Conservation (phyloP, 2,888 invertebrate genomes). For the Aquatica leii region DNA sequence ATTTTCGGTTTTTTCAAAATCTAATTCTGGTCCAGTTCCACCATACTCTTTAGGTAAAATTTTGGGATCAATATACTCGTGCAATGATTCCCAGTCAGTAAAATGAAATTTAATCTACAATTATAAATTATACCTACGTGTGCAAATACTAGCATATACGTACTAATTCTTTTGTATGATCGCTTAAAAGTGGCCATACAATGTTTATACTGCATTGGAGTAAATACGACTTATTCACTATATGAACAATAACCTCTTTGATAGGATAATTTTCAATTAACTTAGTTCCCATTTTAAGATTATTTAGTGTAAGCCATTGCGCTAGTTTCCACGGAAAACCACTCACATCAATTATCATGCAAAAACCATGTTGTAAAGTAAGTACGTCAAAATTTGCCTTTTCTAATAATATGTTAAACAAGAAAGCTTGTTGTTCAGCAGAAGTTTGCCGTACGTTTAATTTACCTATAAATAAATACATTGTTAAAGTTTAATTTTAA, state of each 20-base stretch:
- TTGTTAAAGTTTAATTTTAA: no score
- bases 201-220: slow-evolving; percentile 50
- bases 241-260: slow-evolving; percentile 52
- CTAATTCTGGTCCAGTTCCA: slow-evolving; percentile 57
- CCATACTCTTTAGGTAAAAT: slow-evolving; percentile 68
- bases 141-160: no score
- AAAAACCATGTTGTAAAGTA: slow-evolving; percentile 53
- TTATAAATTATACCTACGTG: no score
- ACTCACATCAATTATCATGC: slow-evolving; percentile 55
- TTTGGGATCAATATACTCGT: slow-evolving; percentile 61
- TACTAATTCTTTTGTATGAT: no score
- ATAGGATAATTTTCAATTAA: slow-evolving; percentile 49
- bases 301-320: slow-evolving; percentile 54
- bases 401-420: slow-evolving; percentile 51
- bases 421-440: no score
- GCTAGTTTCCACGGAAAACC: slow-evolving; percentile 50
- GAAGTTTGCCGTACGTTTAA: no score
- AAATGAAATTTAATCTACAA: slow-evolving; percentile 61
- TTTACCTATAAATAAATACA: no score
- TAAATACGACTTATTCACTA: slow-evolving; percentile 53
- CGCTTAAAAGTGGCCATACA: slow-evolving; percentile 53
- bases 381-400: slow-evolving; percentile 52
- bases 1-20: slow-evolving; percentile 36
- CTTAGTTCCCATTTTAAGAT: slow-evolving; percentile 46
- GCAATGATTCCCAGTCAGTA: slow-evolving; percentile 62